phyloP scores from a whole-genome alignment of 2,888 invertebrate genomes.

The Polietes domitor region DNA sequence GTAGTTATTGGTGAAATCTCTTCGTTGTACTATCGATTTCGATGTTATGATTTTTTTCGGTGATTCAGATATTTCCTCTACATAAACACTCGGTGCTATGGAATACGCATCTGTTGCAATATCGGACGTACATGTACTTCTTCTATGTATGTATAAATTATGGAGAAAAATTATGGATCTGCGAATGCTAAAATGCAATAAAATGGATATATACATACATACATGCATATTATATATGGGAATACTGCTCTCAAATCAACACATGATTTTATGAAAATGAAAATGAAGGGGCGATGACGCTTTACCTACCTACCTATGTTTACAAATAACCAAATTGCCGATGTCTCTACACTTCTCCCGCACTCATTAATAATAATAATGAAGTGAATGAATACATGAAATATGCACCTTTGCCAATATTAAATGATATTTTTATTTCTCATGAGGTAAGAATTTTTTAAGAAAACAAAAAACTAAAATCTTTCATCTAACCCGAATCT shows the following conservation, averaged over 20 bases:
- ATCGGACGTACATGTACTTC: neutral
- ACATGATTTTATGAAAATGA: slow-evolving; percentile 3
- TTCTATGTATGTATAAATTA: neutral
- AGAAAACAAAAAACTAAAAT: neutral
- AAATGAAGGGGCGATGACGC: slow-evolving; percentile 24
- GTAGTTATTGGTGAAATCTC: neutral
- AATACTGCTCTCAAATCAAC: slow-evolving; percentile 1
- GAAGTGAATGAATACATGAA: slow-evolving; percentile 24
- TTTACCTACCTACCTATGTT: slow-evolving; percentile 35
- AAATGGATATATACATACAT: neutral
- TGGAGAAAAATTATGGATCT: slow-evolving; percentile 4
- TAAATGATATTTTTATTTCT: slow-evolving; percentile 50
- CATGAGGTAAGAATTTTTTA: slow-evolving; percentile 59
- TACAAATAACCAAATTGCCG: slow-evolving; percentile 43
- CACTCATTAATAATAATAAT: slow-evolving; percentile 35
- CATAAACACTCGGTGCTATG: neutral
- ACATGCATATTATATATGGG: no score
- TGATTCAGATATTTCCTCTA: neutral
- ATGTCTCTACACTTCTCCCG: slow-evolving; percentile 44
- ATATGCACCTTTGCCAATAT: slow-evolving; percentile 32
- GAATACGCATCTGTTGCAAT: neutral
- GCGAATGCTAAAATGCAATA: neutral
- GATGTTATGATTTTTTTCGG: neutral
- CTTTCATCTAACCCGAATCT: slow-evolving; percentile 23
- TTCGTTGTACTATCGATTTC: slow-evolving; percentile 4